A percentile compares a stretch with the other conserved stretches of the same genome.
Evolutionary conservation across 2,797 vertebrate genomes (phyloP).

Genomic region (Malurus leucopterus): DNA sequence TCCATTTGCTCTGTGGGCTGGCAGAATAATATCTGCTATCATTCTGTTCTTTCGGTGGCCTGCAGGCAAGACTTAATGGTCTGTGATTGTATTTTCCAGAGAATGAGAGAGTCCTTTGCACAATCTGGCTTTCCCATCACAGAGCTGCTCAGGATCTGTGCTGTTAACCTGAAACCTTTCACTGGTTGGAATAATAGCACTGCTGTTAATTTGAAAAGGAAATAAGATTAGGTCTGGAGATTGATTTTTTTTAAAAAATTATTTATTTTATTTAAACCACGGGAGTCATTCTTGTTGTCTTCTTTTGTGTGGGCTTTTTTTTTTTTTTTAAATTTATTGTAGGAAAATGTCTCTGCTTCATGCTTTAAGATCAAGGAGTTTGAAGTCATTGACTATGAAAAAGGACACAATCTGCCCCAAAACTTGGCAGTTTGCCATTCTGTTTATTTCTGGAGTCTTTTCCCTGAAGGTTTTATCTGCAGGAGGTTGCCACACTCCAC

Average conservation of each 20-base stretch:
- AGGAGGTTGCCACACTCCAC: conserved; percentile 28
- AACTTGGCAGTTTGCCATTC: conserved; percentile 18
- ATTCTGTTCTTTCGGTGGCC: background rate
- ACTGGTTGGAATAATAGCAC: background rate
- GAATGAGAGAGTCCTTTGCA: background rate
- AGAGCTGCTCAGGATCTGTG: background rate
- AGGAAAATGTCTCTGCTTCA: background rate
- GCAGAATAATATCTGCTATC: background rate
- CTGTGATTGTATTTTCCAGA: background rate
- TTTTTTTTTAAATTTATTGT: background rate
- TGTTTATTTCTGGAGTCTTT: conserved; percentile 43
- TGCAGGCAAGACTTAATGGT: background rate
- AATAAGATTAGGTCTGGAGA: background rate
- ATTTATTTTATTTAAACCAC: background rate
- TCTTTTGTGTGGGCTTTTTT: background rate
- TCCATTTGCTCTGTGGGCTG: background rate
- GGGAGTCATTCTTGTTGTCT: background rate
- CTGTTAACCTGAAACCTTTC: background rate
- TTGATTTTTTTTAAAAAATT: background rate
- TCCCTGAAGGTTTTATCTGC: conserved; percentile 51
- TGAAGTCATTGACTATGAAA: background rate
- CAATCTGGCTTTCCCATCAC: background rate
- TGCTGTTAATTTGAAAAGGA: background rate
- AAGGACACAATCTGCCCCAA: background rate
- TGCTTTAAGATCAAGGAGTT: conserved; percentile 10